Evolutionary conservation across 2,888 invertebrate genomes (phyloP), one percentile per base, ranked within the genome.

Genomic region (Harpagoxenus sublaevis): DNA sequence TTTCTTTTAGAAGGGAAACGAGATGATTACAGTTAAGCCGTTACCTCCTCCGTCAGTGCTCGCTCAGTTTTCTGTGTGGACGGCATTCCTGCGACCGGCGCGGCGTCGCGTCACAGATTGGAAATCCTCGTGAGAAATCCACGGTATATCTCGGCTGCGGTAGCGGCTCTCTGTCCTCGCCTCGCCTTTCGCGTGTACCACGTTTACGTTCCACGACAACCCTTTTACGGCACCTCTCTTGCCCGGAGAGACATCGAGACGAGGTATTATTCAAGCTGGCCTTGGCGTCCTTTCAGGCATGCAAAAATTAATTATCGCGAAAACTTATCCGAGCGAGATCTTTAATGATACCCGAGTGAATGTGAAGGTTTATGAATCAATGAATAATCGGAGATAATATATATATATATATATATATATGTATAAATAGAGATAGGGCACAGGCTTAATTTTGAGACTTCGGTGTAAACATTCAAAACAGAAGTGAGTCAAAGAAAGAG

Each of bases 1-100:
- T 93, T 93, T 91, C 89, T 92, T 92, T 93, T 92, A 91, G 92
- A 92, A 93, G 92, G 93, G 92, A 91, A 92, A 92, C 89, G 91
- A 35, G 35, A 85, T 88, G 91, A 89, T 90, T 92, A 93, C 93
- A 92, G 93, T 93, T 93, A 93, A 91, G 89, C 87, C 85, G 84
- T 84, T 81, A 70, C 65, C 55, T 70, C 81, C 4, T 35, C 86
- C 86, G 74, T 39, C 62, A 74, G 42, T 18, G 65, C 31, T 65
- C 75, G 81, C 62, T 90, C 86, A 86, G 90, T 90, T 90, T 89
- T 88, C 90, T 87, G 87, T 86, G 87, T 84, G 87, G 86, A 86
- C 86, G 70, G 84, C 90, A 90, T 90, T 88, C 90, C 87, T 84
- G 83, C 2, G 42, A 68, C 83, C 71, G 86, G 66, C 62, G 78